Base-by-base conservation (phyloP, 2,113 vertebrate species). In the Cervus canadensis region DNA sequence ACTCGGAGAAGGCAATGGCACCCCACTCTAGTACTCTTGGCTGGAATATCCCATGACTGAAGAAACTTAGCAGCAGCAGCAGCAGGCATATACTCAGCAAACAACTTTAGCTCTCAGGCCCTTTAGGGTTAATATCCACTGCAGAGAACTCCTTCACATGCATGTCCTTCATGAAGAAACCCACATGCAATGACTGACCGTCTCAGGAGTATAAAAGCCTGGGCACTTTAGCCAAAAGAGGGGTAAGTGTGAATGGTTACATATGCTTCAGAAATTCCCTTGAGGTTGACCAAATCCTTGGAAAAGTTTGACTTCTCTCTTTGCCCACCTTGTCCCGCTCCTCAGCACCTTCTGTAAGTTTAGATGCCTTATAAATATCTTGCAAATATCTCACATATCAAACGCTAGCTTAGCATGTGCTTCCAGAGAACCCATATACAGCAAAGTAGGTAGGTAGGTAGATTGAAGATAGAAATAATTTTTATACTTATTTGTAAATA, bases 301-400 rank as follows among this genome's bases (percentile, higher is more conserved):
- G 9, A 50, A 36, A 25, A 82, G 2, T 21, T 87, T 86, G 67
- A 50, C 8, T 43, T 74, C 45, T 45, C 15, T 16, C 43, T 87
- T 90, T 71, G 28, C 5, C 14, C 8, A 9, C 23, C 10, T n/a
- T 3, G 7, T 2, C 21, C 17, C 3, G 0, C 1, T 50, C 48
- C 78, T 81, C 30, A 7, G 9, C 40, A 14, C 14, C 26, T 67
- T 48, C 89, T 14, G 11, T 1, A 54, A 48, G 10, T 28, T 1
- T 89, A 45, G 45, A 62, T 25, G 6, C 2, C 19, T 43, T 50
- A n/a, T 8, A 60, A 76, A 33, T 28, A 40, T 57, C 15, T 76
- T 23, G 45, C 45, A 81, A 48, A 33, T n/a, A 64, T 64, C 15
- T 83, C 15, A 28, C 76, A 2, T 45, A 11, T 64, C 33, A 78